Evolutionary conservation across 2,888 invertebrate genomes (phyloP), one percentile per base, ranked within the genome.

Genomic region (Mimachlamys varia): DNA sequence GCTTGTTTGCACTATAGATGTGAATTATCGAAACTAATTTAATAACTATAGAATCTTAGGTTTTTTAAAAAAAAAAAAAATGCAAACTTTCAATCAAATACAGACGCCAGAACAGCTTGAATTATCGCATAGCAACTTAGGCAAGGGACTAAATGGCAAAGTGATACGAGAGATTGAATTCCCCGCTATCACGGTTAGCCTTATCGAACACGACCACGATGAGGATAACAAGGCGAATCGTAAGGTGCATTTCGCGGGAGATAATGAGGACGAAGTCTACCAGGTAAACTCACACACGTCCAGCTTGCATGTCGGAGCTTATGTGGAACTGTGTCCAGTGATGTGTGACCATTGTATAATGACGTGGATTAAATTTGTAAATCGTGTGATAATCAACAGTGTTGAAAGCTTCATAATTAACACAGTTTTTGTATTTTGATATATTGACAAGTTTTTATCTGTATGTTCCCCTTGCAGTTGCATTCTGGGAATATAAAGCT

Each of bases 221-320:
- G 49, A 33, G 50, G 90, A 87, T 49, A 90, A 62, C 44, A 89
- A 62, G 33, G 89, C 38, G 27, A 89, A 58, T 44, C 89, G 91
- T 33, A 90, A 90, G 88, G 91, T 91, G 37, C 89, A 90, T 58
- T 91, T 91, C 55, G 91, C 91, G 17, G 90, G 88, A 44, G 87
- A 55, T 37, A 55, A 89, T 33, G 88, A 91, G 76, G 76, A 76
- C 2, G 76, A 76, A 27, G 33, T 12, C 12, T 33, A 10, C 27
- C 76, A 76, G 76, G 76, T 76, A 76, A 76, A 27, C 76, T 12
- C 27, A 27, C 76, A 76, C 76, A 33, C 12, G 7, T 76, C 33
- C 33, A 33, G 76, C 76, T 15, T 76, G 76, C 76, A 76, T 76
- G 76, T 27, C 27, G 76, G 76, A 76, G 76, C 76, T 76, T 76